Percentiles rank a stretch among this genome's conserved stretches.
Evolutionary conservation across 1,140 invertebrate species (phyloP).

Genomic region (Diprion similis): DNA sequence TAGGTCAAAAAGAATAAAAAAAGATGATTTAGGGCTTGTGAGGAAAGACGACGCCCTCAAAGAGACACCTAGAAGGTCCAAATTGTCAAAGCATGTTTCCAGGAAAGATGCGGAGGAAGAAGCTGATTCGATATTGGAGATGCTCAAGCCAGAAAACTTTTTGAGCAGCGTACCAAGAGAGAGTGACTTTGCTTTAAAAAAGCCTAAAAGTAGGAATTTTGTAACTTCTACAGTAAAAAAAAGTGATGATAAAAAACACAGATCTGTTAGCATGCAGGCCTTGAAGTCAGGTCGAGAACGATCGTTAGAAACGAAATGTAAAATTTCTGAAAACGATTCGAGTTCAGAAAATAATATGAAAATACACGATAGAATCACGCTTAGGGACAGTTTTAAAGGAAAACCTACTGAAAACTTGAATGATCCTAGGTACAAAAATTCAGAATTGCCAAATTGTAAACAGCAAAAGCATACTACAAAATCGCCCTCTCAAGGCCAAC

Average conservation of each 20-base stretch:
- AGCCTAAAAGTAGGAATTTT: slow-evolving; percentile 47
- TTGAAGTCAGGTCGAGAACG: slow-evolving; percentile 40
- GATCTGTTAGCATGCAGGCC: slow-evolving; percentile 35
- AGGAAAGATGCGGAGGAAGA: slow-evolving; percentile 37
- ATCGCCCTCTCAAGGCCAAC: slow-evolving; percentile 29
- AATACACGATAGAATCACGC: slow-evolving; percentile 43
- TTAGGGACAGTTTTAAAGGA: slow-evolving; percentile 39
- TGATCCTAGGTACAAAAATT: slow-evolving; percentile 40
- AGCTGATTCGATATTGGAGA: slow-evolving; percentile 37
- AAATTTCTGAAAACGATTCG: slow-evolving; percentile 47
- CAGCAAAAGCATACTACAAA: slow-evolving; percentile 33
- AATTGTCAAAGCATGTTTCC: slow-evolving; percentile 46
- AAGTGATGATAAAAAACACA: slow-evolving; percentile 46
- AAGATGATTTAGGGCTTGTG: slow-evolving; percentile 42
- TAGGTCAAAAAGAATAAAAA: slow-evolving; percentile 52
- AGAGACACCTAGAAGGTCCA: slow-evolving; percentile 38
- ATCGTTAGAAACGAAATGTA: slow-evolving; percentile 39
- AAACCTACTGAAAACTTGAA: slow-evolving; percentile 38
- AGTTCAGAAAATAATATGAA: slow-evolving; percentile 35
- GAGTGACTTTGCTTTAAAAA: slow-evolving; percentile 40
- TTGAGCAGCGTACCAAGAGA: slow-evolving; percentile 35
- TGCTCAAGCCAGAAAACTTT: slow-evolving; percentile 45
- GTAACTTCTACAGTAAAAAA: slow-evolving; percentile 45
- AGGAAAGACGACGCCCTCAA: slow-evolving; percentile 41
- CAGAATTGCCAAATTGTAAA: slow-evolving; percentile 37